A percentile compares a stretch with the other conserved stretches of the same genome.
Evolutionary conservation across 2,113 vertebrate species (phyloP).

Genomic region (Chionomys nivalis): DNA sequence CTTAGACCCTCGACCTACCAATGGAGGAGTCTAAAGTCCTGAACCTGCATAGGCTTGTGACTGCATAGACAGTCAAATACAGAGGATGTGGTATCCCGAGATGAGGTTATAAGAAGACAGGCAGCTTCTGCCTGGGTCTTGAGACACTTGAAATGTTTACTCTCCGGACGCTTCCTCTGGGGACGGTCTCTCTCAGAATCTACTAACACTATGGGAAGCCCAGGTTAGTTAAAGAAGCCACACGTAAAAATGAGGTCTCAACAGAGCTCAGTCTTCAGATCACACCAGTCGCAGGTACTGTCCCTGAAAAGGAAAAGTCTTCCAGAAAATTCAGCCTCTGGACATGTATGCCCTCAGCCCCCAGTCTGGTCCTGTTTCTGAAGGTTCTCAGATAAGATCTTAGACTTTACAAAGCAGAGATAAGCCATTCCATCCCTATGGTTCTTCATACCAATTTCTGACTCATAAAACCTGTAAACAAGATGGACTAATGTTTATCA

Average conservation of each 20-base stretch:
- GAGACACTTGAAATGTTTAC: too few relatives aligned
- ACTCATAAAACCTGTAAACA: not conserved
- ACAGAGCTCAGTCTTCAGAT: not conserved
- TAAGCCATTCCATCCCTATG: not conserved
- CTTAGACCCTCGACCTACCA: not conserved
- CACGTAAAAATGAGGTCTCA: not conserved
- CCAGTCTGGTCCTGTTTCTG: not conserved
- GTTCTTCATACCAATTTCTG: not conserved
- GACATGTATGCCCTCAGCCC: not conserved
- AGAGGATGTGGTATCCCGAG: not conserved
- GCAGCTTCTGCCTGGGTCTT: not conserved
- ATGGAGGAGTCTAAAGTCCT: not conserved
- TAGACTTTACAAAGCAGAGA: not conserved
- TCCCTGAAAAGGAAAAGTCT: not conserved
- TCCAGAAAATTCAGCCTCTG: not conserved
- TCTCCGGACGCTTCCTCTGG: not conserved
- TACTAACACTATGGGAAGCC: not conserved
- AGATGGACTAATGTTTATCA: not conserved
- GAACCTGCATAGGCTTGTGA: not conserved
- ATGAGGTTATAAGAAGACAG: not conserved
- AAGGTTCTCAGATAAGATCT: not conserved
- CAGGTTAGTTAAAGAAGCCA: not conserved
- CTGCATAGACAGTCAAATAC: not conserved
- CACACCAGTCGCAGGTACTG: too few relatives aligned
- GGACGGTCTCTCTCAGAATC: not conserved